Evolutionary conservation across 2,797 vertebrate genomes (phyloP), one percentile per base, ranked within the genome.

Genomic region (Neosalanx taihuensis): DNA sequence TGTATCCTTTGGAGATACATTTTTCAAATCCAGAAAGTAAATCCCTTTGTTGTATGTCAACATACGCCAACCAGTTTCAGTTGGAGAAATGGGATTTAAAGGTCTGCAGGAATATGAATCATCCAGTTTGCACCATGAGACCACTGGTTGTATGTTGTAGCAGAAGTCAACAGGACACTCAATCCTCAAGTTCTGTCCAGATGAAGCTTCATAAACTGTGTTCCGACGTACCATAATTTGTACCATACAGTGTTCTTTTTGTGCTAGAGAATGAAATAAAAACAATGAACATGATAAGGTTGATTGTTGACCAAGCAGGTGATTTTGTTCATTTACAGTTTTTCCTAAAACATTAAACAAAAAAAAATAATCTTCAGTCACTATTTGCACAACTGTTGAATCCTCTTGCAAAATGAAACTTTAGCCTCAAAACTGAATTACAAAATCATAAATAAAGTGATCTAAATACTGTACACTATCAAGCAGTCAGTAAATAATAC

Each of bases 281-380:
- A 93, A 90, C 83, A 90, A 89, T 57, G 9, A 5, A 18, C 60
- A 12, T 1, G 3, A 71, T 13, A 26, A n/a, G n/a, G 13, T 18
- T n/a, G 2, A 2, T n/a, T 17, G 51, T 53, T 17, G 51, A 53
- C 6, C 17, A 53, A n/a, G 51, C 51, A 53, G 18, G 17, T 53
- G 17, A 17, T 53, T 53, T 53, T 53, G 17, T 53, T 53, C 1
- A 18, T 5, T 53, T 53, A 56, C n/a, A n/a, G n/a, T n/a, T n/a
- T n/a, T n/a, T n/a, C n/a, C n/a, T n/a, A n/a, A n/a, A n/a, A n/a
- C n/a, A n/a, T n/a, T n/a, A n/a, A n/a, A n/a, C n/a, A n/a, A n/a
- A n/a, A n/a, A n/a, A n/a, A n/a, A n/a, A n/a, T n/a, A n/a, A n/a
- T n/a, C n/a, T n/a, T n/a, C n/a, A n/a, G n/a, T n/a, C n/a, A n/a